These are phyloP conservation scores for Cyprinodon brontotheroides DNA, from an alignment of 2,113 vertebrate genomes.

Conservation along the genomic window DNA sequence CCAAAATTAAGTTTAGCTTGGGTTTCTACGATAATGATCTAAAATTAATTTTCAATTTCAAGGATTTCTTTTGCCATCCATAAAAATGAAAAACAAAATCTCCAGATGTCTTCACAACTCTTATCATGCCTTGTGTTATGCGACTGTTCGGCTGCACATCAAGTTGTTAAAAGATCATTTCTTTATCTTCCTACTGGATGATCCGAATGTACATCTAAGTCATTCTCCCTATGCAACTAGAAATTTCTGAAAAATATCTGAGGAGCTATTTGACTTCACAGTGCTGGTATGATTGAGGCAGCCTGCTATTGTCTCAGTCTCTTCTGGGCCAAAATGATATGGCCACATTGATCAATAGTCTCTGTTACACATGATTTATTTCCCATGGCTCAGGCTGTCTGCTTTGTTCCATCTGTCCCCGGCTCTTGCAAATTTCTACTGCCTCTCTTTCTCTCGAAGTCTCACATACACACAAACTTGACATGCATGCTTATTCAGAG, in stretches of 20 bases:
- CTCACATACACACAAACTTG: slow-evolving; percentile 20
- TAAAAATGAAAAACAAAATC: neutral
- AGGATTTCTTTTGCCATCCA: slow-evolving; percentile 30
- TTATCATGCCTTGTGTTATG: slow-evolving; percentile 9
- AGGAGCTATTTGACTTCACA: slow-evolving; percentile 40
- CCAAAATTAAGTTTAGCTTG: slow-evolving; percentile 9
- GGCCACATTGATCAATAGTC: slow-evolving; percentile 73
- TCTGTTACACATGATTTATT: slow-evolving; percentile 81
- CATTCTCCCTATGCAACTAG: slow-evolving; percentile 20
- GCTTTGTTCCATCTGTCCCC: slow-evolving; percentile 65
- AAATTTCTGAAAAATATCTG: slow-evolving; percentile 31
- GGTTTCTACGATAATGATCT: slow-evolving; percentile 25
- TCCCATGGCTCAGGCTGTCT: slow-evolving; percentile 75
- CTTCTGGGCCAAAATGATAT: slow-evolving; percentile 61
- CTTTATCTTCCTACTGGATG: neutral
- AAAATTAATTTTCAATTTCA: slow-evolving; percentile 42
- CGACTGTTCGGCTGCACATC: slow-evolving; percentile 26
- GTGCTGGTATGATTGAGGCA: slow-evolving; percentile 38
- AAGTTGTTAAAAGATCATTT: slow-evolving; percentile 13
- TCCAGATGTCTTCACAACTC: slow-evolving; percentile 24
- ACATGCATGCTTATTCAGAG: slow-evolving; percentile 37
- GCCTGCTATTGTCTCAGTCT: slow-evolving; percentile 58
- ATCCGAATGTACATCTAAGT: neutral
- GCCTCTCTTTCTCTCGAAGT: slow-evolving; percentile 23
- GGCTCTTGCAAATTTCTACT: slow-evolving; percentile 51